A percentile compares a stretch with the other conserved stretches of the same genome.
Evolutionary conservation across 2,797 vertebrate species (phyloP).

Genomic region (Linurgus olivaceus): DNA sequence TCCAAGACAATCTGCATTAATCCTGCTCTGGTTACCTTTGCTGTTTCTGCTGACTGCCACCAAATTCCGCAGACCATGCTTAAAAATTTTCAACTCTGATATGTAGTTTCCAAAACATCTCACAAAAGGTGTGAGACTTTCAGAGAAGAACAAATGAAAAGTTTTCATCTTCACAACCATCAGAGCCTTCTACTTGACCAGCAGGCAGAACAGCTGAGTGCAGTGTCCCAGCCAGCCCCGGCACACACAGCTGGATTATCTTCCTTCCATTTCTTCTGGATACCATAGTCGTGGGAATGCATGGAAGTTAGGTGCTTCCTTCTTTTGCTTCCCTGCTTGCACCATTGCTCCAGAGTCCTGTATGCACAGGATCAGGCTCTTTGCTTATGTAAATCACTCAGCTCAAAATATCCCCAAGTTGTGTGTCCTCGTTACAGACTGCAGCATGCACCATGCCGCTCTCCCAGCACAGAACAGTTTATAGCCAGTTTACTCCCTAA

Average conservation of each 20-base stretch:
- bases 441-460: background rate
- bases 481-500: background rate
- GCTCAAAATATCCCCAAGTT: background rate
- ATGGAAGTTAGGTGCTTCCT: background rate
- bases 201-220: fast-evolving
- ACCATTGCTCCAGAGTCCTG: background rate
- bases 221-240: fast-evolving
- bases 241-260: fast-evolving
- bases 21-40: background rate
- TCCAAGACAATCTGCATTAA: background rate
- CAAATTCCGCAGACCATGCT: background rate
- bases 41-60: background rate
- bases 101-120: background rate
- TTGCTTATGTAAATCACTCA: background rate
- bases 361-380: background rate
- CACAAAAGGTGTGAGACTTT: background rate
- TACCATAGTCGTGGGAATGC: background rate
- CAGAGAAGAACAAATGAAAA: background rate
- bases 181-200: background rate
- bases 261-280: background rate
- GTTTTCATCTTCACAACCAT: background rate
- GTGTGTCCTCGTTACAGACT: constrained; percentile 5
- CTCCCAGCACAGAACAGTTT: background rate
- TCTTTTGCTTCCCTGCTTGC: background rate
- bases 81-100: background rate